Evolutionary conservation across 2,888 invertebrate species (phyloP).

Genomic region (Microctonus hyperodae): DNA sequence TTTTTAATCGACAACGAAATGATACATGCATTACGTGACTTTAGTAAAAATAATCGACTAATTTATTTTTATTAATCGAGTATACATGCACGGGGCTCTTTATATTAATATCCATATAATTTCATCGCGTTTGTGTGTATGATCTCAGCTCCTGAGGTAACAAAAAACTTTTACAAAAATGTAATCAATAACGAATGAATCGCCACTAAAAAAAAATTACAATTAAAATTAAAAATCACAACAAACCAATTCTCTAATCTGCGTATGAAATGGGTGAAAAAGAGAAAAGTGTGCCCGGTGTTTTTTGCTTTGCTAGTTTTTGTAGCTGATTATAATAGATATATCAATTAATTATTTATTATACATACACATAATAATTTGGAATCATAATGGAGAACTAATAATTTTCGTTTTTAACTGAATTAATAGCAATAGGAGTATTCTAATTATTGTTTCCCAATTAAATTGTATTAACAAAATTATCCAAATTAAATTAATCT

Average conservation of each 20-base stretch:
- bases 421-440: neutral
- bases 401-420: neutral
- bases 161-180: conserved; percentile 43
- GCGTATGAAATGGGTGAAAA: conserved; percentile 40
- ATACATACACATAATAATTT: conserved; percentile 28
- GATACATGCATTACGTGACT: conserved; percentile 23
- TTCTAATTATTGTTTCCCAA: neutral
- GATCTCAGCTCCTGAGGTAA: conserved; percentile 64
- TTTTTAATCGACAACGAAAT: conserved; percentile 20
- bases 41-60: conserved; percentile 33
- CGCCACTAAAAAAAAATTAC: conserved; percentile 41
- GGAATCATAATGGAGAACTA: conserved; percentile 17
- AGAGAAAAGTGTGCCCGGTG: conserved; percentile 49
- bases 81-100: conserved; percentile 38
- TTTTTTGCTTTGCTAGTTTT: conserved; percentile 46
- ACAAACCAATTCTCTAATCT: conserved; percentile 30
- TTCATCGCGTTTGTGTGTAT: conserved; percentile 53
- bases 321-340: conserved; percentile 37
- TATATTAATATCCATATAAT: conserved; percentile 45
- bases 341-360: conserved; percentile 39
- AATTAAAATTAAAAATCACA: conserved; percentile 4
- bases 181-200: conserved; percentile 49
- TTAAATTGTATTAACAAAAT: conserved; percentile 20
- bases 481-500: neutral
- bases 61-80: conserved; percentile 31